phyloP scores from a whole-genome alignment of 2,888 invertebrate genomes.

The Ellobium chinense region DNA sequence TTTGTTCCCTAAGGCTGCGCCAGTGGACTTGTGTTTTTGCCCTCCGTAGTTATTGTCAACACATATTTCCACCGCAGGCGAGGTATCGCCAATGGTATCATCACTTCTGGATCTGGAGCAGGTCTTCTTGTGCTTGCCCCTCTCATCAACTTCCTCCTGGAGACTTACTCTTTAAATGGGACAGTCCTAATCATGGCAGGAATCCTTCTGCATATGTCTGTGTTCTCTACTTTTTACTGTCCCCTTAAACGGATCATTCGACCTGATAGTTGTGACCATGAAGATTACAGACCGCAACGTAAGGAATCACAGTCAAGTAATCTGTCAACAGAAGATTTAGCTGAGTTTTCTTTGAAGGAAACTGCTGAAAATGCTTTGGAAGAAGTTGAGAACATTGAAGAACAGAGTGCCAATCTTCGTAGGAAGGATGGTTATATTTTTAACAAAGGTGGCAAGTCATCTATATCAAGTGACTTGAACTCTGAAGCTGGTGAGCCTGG shows the following conservation, averaged over 20 bases:
- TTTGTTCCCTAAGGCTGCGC: no score
- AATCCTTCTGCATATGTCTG: constrained; percentile 46
- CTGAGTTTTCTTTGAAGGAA: neutral
- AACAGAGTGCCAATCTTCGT: neutral
- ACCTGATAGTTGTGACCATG: neutral
- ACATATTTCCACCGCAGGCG: constrained; percentile 45
- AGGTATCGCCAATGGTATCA: constrained; percentile 49
- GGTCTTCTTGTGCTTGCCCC: constrained; percentile 48
- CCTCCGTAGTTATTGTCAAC: constrained; percentile 49
- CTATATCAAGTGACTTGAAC: neutral
- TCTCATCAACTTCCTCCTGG: constrained; percentile 41
- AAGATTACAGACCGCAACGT: neutral
- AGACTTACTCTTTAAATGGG: constrained; percentile 39
- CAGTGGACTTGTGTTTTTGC: constrained; percentile 47
- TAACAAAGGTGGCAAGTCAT: neutral
- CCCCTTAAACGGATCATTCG: neutral
- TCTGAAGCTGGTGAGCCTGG: neutral
- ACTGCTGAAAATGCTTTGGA: neutral
- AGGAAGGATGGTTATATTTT: neutral
- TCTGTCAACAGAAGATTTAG: neutral
- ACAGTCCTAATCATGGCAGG: constrained; percentile 42
- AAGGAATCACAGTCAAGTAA: neutral
- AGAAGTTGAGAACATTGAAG: neutral
- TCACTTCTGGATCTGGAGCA: constrained; percentile 47
- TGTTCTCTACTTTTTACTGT: constrained; percentile 42